Evolutionary conservation across 2,113 vertebrate species (phyloP), one percentile per base, ranked within the genome.

Genomic region (Apeltes quadracus): DNA sequence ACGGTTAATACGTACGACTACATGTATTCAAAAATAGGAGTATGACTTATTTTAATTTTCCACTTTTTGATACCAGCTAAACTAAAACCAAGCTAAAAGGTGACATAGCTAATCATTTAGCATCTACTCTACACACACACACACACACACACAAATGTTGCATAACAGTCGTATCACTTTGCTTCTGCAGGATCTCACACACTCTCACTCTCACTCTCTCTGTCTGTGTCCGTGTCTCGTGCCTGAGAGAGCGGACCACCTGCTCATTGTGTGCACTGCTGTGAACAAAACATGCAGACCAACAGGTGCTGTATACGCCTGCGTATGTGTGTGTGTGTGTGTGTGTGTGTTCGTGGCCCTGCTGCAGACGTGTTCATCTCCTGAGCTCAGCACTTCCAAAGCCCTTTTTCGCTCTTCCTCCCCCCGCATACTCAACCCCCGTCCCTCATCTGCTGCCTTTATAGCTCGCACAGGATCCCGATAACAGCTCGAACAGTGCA

Each of bases 241-340:
- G 72, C 48, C 62, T 51, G 0, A 57, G 41, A 69, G 39, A 50
- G 25, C 61, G 73, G 61, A 71, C 44, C 90, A 91, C 91, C 88
- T 89, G 91, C 87, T 89, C 61, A 88, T 91, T 93, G 87, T 92
- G 73, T 66, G 59, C 79, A 81, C 64, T 69, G 48, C 76, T 71
- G 55, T 43, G 66, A 67, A 43, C 18, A 32, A 82, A 69, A 69
- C 76, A 72, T 5, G 51, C 75, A 48, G 59, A 69, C 14, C 54
- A 87, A 85, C 90, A 92, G 89, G 84, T 90, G 90, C 75, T 32
- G 15, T 13, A 1, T 27, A 13, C 10, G 59, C 55, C 39, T 0
- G 32, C 55, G 16, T 65, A 22, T 56, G 54, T 69, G 63, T 62
- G n/a, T 63, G 39, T 55, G 27, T 59, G 27, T 57, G 12, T 18